These are phyloP conservation scores for Astreopora myriophthalma DNA, from an alignment of 64 coral and sea anemone genomes.

Conservation along the genomic window DNA sequence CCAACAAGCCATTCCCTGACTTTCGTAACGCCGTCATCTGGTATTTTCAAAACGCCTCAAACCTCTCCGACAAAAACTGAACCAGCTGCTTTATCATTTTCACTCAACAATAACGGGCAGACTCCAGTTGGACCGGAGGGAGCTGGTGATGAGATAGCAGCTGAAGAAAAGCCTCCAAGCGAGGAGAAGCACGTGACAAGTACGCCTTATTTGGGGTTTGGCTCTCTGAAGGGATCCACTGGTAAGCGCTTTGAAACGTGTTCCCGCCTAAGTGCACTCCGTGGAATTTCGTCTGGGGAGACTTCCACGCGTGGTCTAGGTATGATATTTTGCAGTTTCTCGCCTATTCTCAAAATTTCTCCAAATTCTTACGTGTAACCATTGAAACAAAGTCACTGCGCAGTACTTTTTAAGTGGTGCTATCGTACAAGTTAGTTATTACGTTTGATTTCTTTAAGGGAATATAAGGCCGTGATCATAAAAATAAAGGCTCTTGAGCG, in stretches of 20 bases:
- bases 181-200: constrained; percentile 45
- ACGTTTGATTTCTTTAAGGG: too few relatives aligned
- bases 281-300: neutral
- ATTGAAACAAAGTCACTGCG: neutral
- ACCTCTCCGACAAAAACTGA: neutral
- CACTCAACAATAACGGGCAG: neutral
- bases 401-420: too few relatives aligned
- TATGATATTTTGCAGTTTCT: neutral
- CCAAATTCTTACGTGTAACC: neutral
- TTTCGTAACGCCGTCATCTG: constrained; percentile 4
- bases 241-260: neutral
- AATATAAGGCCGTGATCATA: too few relatives aligned
- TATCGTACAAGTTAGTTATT: too few relatives aligned
- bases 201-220: constrained; percentile 17
- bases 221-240: neutral
- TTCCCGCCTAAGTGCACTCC: neutral
- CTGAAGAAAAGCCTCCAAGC: constrained; percentile 8
- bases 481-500: too few relatives aligned
- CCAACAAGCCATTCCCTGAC: constrained; percentile 2
- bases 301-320: neutral
- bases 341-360: too few relatives aligned
- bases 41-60: constrained; percentile 5
- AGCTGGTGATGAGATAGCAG: neutral
- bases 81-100: neutral
- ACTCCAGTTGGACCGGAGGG: neutral